These are phyloP conservation scores for Cryptoblepharus egeriae DNA, from an alignment of 2,797 vertebrate genomes.

Conservation along the genomic window DNA sequence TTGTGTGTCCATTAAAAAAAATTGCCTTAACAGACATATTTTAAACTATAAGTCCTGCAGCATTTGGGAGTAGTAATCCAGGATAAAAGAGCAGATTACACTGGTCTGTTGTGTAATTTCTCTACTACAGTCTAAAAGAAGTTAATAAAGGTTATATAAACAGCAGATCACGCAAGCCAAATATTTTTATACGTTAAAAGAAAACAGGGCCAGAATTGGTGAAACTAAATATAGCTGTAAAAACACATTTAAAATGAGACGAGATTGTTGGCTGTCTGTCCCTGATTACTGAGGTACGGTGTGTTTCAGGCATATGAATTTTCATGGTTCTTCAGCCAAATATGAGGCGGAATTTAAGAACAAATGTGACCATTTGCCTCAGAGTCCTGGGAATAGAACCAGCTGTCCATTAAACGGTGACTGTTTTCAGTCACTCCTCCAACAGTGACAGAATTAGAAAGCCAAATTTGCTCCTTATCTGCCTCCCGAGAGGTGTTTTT, in stretches of 20 bases:
- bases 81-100: conserved; percentile 53
- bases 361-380: conserved; percentile 30
- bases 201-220: not conserved
- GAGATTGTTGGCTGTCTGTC: not conserved
- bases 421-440: conserved; percentile 13
- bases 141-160: conserved; percentile 52
- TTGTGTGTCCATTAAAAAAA: conserved; percentile 40
- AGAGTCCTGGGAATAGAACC: conserved; percentile 47
- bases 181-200: conserved; percentile 36
- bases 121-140: conserved; percentile 46
- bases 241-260: not conserved
- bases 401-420: conserved; percentile 35
- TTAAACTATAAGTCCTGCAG: conserved; percentile 31
- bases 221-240: conserved; percentile 18
- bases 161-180: conserved; percentile 37
- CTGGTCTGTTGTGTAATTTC: conserved; percentile 47
- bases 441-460: conserved; percentile 46
- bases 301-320: conserved; percentile 7
- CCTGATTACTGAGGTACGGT: not conserved
- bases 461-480: conserved; percentile 43
- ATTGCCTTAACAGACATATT: conserved; percentile 25
- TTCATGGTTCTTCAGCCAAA: conserved; percentile 4
- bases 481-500: not conserved
- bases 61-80: conserved; percentile 44
- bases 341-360: conserved; percentile 3